These are phyloP conservation scores for Pharmacophagus antenor DNA, from an alignment of 2,888 invertebrate genomes.

Conservation along the genomic window DNA sequence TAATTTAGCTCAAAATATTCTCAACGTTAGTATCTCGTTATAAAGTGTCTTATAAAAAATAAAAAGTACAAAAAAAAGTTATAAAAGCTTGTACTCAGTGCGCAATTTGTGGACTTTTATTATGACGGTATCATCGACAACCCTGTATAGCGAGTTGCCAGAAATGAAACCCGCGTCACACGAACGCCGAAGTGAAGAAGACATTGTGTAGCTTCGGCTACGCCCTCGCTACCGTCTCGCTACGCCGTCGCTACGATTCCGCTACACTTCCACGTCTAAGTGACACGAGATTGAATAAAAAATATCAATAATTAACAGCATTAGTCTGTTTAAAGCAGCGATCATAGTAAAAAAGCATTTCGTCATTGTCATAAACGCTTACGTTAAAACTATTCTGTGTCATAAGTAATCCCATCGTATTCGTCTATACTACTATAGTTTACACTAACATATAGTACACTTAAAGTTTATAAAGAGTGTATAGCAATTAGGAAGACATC, in stretches of 20 bases:
- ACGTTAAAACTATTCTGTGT: slow-evolving; percentile 16
- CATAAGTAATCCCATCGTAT: slow-evolving; percentile 21
- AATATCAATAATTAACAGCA: slow-evolving; percentile 32
- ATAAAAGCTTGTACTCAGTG: slow-evolving; percentile 14
- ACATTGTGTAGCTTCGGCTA: not conserved
- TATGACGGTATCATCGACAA: slow-evolving; percentile 11
- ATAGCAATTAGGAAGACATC: slow-evolving; percentile 81
- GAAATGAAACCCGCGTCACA: not conserved
- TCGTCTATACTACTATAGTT: slow-evolving; percentile 30
- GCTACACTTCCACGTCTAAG: too few species aligned
- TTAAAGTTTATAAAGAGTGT: slow-evolving; percentile 73
- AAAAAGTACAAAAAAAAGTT: not conserved
- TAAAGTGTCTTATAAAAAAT: too few species aligned
- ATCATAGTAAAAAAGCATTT: slow-evolving; percentile 30
- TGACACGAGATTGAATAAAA: not conserved
- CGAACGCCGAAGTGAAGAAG: not conserved
- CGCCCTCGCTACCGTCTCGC: not conserved
- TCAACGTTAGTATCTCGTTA: too few species aligned
- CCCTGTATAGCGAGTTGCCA: slow-evolving; percentile 18
- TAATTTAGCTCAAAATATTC: too few species aligned
- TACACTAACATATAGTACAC: slow-evolving; percentile 66
- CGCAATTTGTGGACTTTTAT: slow-evolving; percentile 11
- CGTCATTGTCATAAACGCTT: slow-evolving; percentile 8
- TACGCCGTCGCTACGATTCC: too few species aligned
- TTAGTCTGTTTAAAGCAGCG: slow-evolving; percentile 30